A percentile compares a stretch with the other conserved stretches of the same genome.
phyloP scores from a whole-genome alignment of 2,888 invertebrate genomes.

The Trissolcus japonicus region DNA sequence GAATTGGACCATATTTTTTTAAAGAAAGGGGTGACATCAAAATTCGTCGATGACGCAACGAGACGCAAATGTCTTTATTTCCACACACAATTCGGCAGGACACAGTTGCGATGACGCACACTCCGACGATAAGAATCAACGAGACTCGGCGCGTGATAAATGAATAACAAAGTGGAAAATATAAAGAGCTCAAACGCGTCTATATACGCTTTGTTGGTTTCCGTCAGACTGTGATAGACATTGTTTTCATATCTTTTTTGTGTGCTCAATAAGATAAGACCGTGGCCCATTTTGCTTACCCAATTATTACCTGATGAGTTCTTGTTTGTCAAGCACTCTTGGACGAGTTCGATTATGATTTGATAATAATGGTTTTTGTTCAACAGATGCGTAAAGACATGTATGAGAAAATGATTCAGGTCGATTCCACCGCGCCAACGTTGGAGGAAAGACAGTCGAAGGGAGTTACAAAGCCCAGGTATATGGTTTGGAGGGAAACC shows the following conservation, averaged over 20 bases:
- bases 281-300: too few species aligned
- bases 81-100: constrained; percentile 1
- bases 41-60: too few species aligned
- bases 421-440: constrained; percentile 91
- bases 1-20: too few species aligned
- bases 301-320: too few species aligned
- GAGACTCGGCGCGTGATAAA: constrained; percentile 19
- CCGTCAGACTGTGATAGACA: neutral
- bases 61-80: neutral
- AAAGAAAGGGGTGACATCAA: too few species aligned
- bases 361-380: neutral
- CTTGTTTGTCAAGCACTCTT: too few species aligned
- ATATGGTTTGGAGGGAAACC: constrained; percentile 97
- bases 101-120: constrained; percentile 40
- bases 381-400: constrained; percentile 83
- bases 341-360: too few species aligned
- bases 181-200: constrained; percentile 23
- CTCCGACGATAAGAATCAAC: constrained; percentile 34
- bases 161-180: constrained; percentile 27
- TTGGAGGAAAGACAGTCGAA: constrained; percentile 92
- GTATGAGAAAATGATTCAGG: constrained; percentile 98
- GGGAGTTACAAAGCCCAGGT: constrained; percentile 95
- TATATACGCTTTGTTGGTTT: neutral
- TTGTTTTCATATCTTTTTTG: neutral
- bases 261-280: too few species aligned